phyloP scores from a whole-genome alignment of 2,888 invertebrate species.

The Pterostichus madidus region DNA sequence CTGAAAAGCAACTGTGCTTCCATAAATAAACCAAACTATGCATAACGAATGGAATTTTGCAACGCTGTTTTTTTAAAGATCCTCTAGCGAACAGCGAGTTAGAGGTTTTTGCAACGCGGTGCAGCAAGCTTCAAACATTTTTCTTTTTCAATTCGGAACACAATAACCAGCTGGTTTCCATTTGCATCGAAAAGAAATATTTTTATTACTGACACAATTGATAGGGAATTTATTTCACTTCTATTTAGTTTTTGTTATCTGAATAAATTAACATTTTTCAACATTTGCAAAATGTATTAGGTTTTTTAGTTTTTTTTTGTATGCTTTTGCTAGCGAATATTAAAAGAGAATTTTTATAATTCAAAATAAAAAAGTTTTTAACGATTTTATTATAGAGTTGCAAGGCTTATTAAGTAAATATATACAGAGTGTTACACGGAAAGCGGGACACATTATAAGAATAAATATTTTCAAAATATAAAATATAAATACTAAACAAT shows the following conservation, averaged over 20 bases:
- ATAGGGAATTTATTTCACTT: slow-evolving; percentile 28
- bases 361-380: neutral
- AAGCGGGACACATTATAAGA: no score
- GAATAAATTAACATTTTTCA: slow-evolving; percentile 23
- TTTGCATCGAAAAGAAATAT: slow-evolving; percentile 26
- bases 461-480: no score
- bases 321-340: neutral
- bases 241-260: slow-evolving; percentile 12
- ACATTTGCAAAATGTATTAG: neutral
- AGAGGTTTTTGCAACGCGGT: slow-evolving; percentile 24
- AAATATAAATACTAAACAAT: no score
- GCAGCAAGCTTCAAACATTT: slow-evolving; percentile 46
- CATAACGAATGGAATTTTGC: slow-evolving; percentile 63
- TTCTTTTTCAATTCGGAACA: slow-evolving; percentile 38
- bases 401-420: no score
- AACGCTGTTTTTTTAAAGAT: slow-evolving; percentile 54
- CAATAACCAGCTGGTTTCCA: slow-evolving; percentile 38
- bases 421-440: no score
- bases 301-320: neutral
- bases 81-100: slow-evolving; percentile 25
- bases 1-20: slow-evolving; percentile 53
- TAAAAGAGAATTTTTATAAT: slow-evolving; percentile 18
- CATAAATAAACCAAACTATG: slow-evolving; percentile 65
- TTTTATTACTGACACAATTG: slow-evolving; percentile 40
- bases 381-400: no score